Evolutionary conservation across 2,888 invertebrate genomes (phyloP), one percentile per base, ranked within the genome.

Genomic region (Zygaena filipendulae): DNA sequence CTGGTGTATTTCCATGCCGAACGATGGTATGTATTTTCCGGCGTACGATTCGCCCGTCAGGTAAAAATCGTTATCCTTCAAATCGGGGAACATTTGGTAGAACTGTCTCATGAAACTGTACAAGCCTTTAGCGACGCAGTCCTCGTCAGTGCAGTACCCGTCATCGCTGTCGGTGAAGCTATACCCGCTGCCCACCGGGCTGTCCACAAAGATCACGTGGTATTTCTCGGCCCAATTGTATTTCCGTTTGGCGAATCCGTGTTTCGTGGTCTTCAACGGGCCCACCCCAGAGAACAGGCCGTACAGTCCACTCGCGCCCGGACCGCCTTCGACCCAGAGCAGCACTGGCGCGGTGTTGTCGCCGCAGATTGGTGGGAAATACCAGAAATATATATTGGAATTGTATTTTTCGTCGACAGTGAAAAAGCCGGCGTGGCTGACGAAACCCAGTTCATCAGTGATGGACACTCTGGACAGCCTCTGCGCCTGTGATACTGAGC

Each of bases 361-460:
- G 21, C 62, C 59, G 4, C 55, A 61, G 44, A 72, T 62, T 1
- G 85, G 68, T 9, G 84, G 84, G 44, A 86, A 85, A 45, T 84
- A 86, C 86, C 86, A 87, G 58, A 86, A 86, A 54, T 83, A 87
- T 35, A 83, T 58, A 53, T 86, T 84, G 2, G 84, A 83, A 31
- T 82, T 63, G 40, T 61, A 77, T 3, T 57, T 60, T 35, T 81
- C 68, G 46, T 87, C 77, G 8, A 87, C 82, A 1, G 86, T 87
- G 26, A 87, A 67, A 44, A 82, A 87, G 2, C 87, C 85, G 4
- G 86, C 72, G 47, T 85, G 79, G 42, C 87, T 86, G 27, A 47
- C 50, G 14, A 83, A 60, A 9, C 72, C 68, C 10, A 71, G 45
- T 33, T 50, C 45, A 9, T 66, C 55, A 0, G 74, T 71, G 1